A percentile compares a stretch with the other conserved stretches of the same genome.
Evolutionary conservation across 2,797 vertebrate species (phyloP).

Genomic region (Coregonus suidteri): DNA sequence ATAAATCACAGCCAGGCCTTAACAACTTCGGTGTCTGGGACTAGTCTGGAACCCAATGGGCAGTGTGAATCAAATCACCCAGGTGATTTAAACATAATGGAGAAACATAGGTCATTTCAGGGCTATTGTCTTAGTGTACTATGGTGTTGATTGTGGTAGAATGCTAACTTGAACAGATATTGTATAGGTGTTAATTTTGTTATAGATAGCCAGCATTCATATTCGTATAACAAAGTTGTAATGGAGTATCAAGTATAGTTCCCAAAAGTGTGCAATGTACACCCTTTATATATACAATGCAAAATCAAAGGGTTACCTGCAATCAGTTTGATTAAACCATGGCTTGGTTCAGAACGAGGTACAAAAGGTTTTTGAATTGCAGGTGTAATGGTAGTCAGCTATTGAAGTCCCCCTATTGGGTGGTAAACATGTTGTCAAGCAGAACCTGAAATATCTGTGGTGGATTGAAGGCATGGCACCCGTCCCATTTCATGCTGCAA

Average conservation of each 20-base stretch:
- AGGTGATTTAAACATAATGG: conserved; percentile 44
- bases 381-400: conserved; percentile 19
- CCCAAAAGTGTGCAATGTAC: conserved; percentile 1
- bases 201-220: background rate
- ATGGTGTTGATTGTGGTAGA: conserved; percentile 20
- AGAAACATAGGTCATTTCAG: conserved; percentile 37
- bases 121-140: conserved; percentile 24
- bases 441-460: conserved; percentile 32
- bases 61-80: conserved; percentile 52
- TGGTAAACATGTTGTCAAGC: conserved; percentile 47
- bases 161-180: background rate
- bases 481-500: conserved; percentile 32
- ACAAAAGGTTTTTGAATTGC: conserved; percentile 18
- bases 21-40: conserved; percentile 50
- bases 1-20: conserved; percentile 66
- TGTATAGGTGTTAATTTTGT: conserved; percentile 12
- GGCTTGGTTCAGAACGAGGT: conserved; percentile 20
- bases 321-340: conserved; percentile 20
- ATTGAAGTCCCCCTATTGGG: conserved; percentile 32
- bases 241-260: background rate
- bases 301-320: conserved; percentile 8
- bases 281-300: conserved; percentile 4
- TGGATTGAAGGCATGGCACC: conserved; percentile 25
- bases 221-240: background rate
- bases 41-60: conserved; percentile 48